phyloP scores from a whole-genome alignment of 2,113 vertebrate genomes.

The Engystomops pustulosus region DNA sequence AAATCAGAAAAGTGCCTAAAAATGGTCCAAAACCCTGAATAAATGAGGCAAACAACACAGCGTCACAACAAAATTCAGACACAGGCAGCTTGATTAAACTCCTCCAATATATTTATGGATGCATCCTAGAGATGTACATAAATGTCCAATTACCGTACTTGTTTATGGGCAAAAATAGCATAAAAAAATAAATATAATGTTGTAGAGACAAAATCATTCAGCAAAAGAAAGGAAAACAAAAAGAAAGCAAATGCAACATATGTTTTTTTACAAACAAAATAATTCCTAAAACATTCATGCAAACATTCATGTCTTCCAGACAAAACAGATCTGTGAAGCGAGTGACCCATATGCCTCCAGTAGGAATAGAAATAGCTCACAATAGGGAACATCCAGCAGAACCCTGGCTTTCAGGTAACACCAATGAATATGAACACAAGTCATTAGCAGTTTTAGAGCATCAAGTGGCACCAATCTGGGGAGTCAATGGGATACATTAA shows the following conservation, averaged over 20 bases:
- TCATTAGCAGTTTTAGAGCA: background rate
- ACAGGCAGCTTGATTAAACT: too few species aligned
- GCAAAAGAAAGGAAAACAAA: background rate
- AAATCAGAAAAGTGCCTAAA: too few species aligned
- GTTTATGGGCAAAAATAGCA: too few species aligned
- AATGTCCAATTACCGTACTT: too few species aligned
- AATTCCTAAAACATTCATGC: background rate
- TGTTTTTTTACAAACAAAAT: background rate
- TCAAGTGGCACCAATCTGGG: background rate
- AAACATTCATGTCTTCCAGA: background rate
- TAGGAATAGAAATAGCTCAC: background rate
- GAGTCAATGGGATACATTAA: background rate
- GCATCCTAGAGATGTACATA: too few species aligned
- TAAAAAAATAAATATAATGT: too few species aligned
- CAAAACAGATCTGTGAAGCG: background rate
- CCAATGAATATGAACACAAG: background rate
- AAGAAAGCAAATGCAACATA: background rate
- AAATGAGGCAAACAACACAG: too few species aligned
- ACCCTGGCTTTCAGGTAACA: background rate
- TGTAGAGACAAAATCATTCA: background rate
- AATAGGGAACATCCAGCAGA: background rate
- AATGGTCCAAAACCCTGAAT: too few species aligned
- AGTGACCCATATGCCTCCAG: background rate
- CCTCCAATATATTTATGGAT: too few species aligned
- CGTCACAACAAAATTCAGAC: too few species aligned